These are phyloP conservation scores for Furcula furcula DNA, from an alignment of 2,888 invertebrate genomes.

Conservation along the genomic window DNA sequence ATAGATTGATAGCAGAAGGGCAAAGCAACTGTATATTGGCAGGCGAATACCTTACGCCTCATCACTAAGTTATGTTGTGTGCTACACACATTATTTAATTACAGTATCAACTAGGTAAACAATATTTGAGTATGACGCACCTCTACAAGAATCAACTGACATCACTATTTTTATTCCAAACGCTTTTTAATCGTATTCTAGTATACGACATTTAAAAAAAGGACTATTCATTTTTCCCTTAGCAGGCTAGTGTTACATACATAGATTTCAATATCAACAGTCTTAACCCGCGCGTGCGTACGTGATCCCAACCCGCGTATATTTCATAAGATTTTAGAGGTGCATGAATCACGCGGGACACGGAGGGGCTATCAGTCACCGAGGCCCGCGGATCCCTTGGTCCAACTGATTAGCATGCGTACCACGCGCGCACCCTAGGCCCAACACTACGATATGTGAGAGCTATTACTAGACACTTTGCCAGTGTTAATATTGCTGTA, in stretches of 20 bases:
- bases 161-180: too few species aligned
- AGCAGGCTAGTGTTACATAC: constrained; percentile 65
- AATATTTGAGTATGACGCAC: too few species aligned
- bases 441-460: constrained; percentile 79
- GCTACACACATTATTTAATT: too few species aligned
- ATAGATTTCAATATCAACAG: constrained; percentile 81
- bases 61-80: too few species aligned
- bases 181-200: too few species aligned
- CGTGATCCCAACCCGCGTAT: constrained; percentile 76
- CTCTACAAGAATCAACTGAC: too few species aligned
- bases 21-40: too few species aligned
- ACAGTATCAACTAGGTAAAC: too few species aligned
- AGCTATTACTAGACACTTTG: constrained; percentile 82
- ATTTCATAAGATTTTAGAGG: constrained; percentile 82
- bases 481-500: constrained; percentile 79
- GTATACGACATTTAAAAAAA: not conserved
- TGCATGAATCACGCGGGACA: constrained; percentile 81
- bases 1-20: too few species aligned
- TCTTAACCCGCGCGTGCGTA: constrained; percentile 74
- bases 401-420: constrained; percentile 69
- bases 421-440: constrained; percentile 72
- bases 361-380: constrained; percentile 79
- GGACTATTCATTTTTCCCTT: constrained; percentile 42
- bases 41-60: too few species aligned
- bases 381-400: constrained; percentile 67